phyloP scores from a whole-genome alignment of 2,888 invertebrate species.

The Lochmaea crataegi region DNA sequence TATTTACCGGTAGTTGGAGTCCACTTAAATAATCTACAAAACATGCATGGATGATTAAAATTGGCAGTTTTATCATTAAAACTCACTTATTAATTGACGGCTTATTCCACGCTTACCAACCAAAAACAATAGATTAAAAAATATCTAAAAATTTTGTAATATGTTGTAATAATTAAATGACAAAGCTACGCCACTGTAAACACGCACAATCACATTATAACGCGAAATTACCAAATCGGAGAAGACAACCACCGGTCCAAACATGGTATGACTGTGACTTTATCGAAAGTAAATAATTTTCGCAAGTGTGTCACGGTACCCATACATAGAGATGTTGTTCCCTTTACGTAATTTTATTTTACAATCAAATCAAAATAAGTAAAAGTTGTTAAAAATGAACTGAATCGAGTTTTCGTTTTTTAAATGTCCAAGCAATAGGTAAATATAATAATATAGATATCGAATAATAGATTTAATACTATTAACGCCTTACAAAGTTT shows the following conservation, averaged over 20 bases:
- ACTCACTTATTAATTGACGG: no score
- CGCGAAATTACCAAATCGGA: slow-evolving; percentile 28
- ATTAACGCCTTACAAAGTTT: no score
- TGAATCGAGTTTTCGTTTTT: slow-evolving; percentile 20
- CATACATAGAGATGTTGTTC: slow-evolving; percentile 36
- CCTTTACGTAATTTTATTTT: slow-evolving; percentile 25
- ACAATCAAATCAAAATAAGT: slow-evolving; percentile 34
- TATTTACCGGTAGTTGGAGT: no score
- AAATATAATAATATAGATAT: no score
- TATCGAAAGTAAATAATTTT: slow-evolving; percentile 39
- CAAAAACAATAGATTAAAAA: not conserved
- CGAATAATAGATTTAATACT: no score
- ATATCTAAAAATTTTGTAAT: not conserved
- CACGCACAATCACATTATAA: slow-evolving; percentile 19
- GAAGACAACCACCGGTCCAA: slow-evolving; percentile 34
- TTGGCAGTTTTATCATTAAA: no score
- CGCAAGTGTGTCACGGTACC: slow-evolving; percentile 37
- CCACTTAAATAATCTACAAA: no score
- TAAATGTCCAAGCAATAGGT: no score
- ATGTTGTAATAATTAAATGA: not conserved
- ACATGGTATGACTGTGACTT: slow-evolving; percentile 30
- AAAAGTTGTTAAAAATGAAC: slow-evolving; percentile 25
- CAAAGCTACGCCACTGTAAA: not conserved
- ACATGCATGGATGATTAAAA: no score
- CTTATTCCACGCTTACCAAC: no score